Percentiles rank a stretch among this genome's conserved stretches.
Conservation (phyloP, 64 coral and sea anemone species). For the Stylophora pistillata region DNA sequence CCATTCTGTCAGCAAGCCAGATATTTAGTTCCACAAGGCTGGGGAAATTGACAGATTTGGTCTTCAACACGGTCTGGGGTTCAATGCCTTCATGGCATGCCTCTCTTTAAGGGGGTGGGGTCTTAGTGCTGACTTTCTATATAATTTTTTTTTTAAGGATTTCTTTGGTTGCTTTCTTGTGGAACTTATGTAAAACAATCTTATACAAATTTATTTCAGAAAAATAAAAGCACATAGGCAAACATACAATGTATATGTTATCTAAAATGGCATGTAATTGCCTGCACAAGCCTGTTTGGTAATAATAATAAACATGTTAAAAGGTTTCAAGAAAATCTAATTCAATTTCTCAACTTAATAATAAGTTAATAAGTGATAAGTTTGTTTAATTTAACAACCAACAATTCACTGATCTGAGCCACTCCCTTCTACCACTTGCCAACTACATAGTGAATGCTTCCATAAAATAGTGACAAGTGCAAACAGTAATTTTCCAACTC, state of each 20-base stretch:
- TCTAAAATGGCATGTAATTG: neutral
- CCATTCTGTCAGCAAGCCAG: no score
- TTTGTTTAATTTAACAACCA: neutral
- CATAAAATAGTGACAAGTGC: no score
- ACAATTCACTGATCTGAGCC: neutral
- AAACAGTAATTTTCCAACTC: no score
- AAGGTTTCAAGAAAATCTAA: neutral
- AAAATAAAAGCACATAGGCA: constrained; percentile 1
- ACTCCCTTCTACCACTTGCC: neutral
- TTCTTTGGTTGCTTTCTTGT: no score
- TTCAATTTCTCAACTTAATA: neutral
- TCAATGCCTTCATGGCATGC: no score
- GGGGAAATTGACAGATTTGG: no score
- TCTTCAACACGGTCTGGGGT: no score
- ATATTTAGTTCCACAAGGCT: no score
- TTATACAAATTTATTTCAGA: constrained; percentile 4
- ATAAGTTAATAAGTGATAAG: neutral
- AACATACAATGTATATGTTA: neutral
- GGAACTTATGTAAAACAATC: neutral
- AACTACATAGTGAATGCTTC: no score
- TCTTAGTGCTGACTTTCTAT: no score
- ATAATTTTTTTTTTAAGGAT: no score
- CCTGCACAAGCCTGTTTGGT: neutral
- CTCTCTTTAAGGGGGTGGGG: no score
- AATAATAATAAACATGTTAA: neutral